These are phyloP conservation scores for Formicarius rufipectus DNA, from an alignment of 2,113 vertebrate species.

Conservation along the genomic window DNA sequence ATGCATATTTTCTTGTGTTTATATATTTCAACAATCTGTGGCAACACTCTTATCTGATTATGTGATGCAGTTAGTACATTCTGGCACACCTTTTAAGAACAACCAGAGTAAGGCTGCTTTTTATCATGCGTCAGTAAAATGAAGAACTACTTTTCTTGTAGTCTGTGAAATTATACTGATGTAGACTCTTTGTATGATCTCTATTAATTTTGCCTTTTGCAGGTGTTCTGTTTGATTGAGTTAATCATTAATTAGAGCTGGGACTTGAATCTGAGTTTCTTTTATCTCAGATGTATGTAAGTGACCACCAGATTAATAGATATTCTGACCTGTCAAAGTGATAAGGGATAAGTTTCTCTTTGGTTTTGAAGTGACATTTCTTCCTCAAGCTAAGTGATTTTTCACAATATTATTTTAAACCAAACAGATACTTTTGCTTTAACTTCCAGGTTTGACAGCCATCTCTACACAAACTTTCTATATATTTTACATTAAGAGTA, in stretches of 20 bases:
- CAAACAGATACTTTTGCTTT: background rate
- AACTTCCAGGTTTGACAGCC: background rate
- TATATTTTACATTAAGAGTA: background rate
- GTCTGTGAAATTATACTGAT: background rate
- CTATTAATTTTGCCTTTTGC: background rate
- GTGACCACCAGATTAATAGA: background rate
- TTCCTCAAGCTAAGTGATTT: background rate
- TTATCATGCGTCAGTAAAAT: background rate
- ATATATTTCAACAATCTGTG: background rate
- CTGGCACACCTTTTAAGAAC: background rate
- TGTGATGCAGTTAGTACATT: background rate
- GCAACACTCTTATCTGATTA: background rate
- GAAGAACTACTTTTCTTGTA: background rate
- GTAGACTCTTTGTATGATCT: background rate
- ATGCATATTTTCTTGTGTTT: background rate
- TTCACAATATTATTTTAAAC: background rate
- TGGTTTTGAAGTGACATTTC: background rate
- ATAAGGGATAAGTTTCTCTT: background rate
- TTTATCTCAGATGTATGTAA: background rate
- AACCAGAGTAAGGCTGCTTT: background rate
- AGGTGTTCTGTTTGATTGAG: background rate
- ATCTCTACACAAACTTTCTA: background rate
- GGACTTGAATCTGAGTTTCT: background rate
- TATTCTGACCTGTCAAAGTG: background rate
- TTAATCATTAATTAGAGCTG: conserved; percentile 39